phyloP scores from a whole-genome alignment of 2,888 invertebrate genomes.

The Epistrophe grossulariae region DNA sequence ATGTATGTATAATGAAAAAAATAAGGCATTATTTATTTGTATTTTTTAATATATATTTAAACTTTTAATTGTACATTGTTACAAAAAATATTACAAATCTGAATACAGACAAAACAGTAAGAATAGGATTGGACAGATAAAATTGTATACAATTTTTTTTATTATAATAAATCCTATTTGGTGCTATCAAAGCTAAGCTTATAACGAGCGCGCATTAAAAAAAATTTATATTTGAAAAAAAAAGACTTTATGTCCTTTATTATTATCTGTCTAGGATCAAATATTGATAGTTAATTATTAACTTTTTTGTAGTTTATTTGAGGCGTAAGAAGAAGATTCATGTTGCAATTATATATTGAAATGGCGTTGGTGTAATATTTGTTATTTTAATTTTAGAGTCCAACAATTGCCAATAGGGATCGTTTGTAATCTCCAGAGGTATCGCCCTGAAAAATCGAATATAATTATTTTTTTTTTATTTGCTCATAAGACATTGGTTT shows the following conservation, averaged over 20 bases:
- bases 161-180: slow-evolving; percentile 38
- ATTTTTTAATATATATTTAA: slow-evolving; percentile 53
- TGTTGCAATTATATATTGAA: slow-evolving; percentile 36
- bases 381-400: slow-evolving; percentile 80
- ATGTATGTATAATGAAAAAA: slow-evolving; percentile 23
- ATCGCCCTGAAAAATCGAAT: slow-evolving; percentile 89
- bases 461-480: slow-evolving; percentile 61
- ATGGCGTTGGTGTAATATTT: slow-evolving; percentile 59
- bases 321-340: slow-evolving; percentile 52
- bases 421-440: slow-evolving; percentile 97
- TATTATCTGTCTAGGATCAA: slow-evolving; percentile 63
- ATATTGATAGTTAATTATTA: slow-evolving; percentile 40
- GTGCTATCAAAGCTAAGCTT: slow-evolving; percentile 55
- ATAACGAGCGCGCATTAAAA: slow-evolving; percentile 45
- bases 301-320: slow-evolving; percentile 53
- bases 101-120: slow-evolving; percentile 69
- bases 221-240: slow-evolving; percentile 1
- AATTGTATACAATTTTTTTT: slow-evolving; percentile 53
- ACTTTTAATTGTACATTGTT: slow-evolving; percentile 71
- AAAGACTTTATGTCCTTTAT: slow-evolving; percentile 51
- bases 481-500: slow-evolving; percentile 68
- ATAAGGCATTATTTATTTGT: slow-evolving; percentile 18
- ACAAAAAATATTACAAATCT: slow-evolving; percentile 73
- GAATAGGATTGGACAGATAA: slow-evolving; percentile 62
- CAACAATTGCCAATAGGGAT: slow-evolving; percentile 93